These are phyloP conservation scores for Corythaeola cristata DNA, from an alignment of 2,113 vertebrate species.

Conservation along the genomic window DNA sequence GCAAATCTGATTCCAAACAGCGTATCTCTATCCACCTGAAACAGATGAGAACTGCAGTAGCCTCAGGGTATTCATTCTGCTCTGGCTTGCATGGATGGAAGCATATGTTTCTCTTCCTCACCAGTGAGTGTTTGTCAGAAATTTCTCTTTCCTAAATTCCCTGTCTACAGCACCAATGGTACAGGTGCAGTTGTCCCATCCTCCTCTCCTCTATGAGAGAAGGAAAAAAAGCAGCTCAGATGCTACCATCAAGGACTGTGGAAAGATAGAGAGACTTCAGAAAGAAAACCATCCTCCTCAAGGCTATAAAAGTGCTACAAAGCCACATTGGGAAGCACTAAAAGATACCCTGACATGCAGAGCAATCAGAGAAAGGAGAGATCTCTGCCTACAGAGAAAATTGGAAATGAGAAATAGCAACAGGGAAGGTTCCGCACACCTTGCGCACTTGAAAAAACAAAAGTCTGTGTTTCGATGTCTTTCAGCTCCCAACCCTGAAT, in stretches of 20 bases:
- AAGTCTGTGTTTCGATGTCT: not conserved
- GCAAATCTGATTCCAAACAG: not conserved
- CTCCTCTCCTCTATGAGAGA: not conserved
- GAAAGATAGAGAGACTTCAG: not conserved
- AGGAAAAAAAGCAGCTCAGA: not conserved
- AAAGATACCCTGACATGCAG: not conserved
- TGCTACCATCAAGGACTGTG: not conserved
- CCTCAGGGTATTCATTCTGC: slow-evolving; percentile 19
- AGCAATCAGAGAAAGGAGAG: not conserved
- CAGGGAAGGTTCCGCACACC: not conserved
- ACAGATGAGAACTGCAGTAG: slow-evolving; percentile 2
- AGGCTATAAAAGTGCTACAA: not conserved
- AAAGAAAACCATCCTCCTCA: not conserved
- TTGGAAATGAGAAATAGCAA: not conserved
- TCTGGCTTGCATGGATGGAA: not conserved
- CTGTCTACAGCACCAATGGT: not conserved
- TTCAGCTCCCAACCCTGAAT: not conserved
- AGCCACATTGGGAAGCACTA: not conserved
- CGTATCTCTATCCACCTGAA: not conserved
- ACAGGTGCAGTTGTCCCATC: not conserved
- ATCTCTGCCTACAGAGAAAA: not conserved
- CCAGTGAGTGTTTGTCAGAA: not conserved
- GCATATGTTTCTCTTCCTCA: not conserved
- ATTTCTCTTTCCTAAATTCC: not conserved
- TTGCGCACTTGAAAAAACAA: not conserved